Percentiles rank a stretch among this genome's conserved stretches.
Conservation (phyloP, 1,140 invertebrate species). For the Holotrichia oblita region DNA sequence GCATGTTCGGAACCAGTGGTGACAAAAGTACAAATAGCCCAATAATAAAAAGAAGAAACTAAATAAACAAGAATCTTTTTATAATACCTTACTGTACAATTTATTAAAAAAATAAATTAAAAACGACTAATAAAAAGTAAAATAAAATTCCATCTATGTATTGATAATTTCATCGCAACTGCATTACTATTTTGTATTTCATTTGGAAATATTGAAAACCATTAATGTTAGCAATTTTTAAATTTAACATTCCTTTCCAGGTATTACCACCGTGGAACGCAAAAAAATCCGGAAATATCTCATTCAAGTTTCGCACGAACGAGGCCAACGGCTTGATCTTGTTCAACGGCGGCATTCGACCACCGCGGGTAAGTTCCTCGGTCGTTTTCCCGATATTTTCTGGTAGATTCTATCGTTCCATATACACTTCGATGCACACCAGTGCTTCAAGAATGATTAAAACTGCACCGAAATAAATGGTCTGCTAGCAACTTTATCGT, state of each 20-base stretch:
- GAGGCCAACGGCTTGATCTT: slow-evolving; percentile 94
- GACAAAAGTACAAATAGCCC: no score
- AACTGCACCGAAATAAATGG: slow-evolving; percentile 26
- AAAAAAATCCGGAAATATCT: slow-evolving; percentile 85
- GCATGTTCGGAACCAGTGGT: no score
- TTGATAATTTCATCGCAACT: background rate
- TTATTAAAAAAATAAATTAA: no score
- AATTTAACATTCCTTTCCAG: slow-evolving; percentile 62
- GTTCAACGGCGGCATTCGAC: slow-evolving; percentile 86
- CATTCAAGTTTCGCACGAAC: slow-evolving; percentile 93
- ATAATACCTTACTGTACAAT: no score
- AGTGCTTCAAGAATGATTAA: background rate
- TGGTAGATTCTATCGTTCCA: slow-evolving; percentile 6
- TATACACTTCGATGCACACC: slow-evolving; percentile 5
- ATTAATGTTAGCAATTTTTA: background rate
- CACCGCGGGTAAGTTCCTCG: slow-evolving; percentile 73
- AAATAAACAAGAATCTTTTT: no score
- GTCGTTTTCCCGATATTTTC: slow-evolving; percentile 17
- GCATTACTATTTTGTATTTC: background rate
- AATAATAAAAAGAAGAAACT: no score
- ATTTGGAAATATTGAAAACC: background rate
- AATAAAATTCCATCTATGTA: no score
- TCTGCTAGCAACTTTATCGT: background rate
- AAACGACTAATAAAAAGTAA: no score
- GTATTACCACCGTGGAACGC: slow-evolving; percentile 89